These are phyloP conservation scores for Hemicrepidius hirtus DNA, from an alignment of 2,888 invertebrate species.

Conservation along the genomic window DNA sequence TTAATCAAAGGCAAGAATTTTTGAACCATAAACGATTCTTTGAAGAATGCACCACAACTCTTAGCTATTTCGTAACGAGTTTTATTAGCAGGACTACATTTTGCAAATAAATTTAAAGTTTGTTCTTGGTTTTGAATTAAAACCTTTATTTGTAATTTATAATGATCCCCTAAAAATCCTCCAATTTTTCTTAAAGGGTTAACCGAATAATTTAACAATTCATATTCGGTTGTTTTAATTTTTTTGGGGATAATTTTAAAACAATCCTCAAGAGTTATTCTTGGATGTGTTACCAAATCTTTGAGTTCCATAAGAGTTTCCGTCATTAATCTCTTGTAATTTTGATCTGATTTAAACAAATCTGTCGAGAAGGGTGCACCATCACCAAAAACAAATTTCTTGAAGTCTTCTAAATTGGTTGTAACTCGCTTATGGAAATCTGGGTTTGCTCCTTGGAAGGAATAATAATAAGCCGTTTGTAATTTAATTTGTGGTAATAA, in stretches of 20 bases:
- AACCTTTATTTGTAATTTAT: slow-evolving; percentile 56
- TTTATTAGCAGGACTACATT: slow-evolving; percentile 56
- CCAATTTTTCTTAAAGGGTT: slow-evolving; percentile 53
- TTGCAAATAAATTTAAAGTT: slow-evolving; percentile 59
- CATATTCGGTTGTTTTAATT: slow-evolving; percentile 54
- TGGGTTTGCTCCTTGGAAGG: slow-evolving; percentile 33
- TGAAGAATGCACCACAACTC: slow-evolving; percentile 46
- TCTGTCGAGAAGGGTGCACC: slow-evolving; percentile 17
- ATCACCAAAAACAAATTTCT: slow-evolving; percentile 38
- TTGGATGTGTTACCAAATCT: slow-evolving; percentile 37
- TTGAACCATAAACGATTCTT: slow-evolving; percentile 31
- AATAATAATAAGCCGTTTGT: slow-evolving; percentile 48
- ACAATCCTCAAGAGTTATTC: slow-evolving; percentile 59
- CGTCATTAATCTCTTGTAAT: slow-evolving; percentile 37
- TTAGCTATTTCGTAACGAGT: slow-evolving; percentile 53
- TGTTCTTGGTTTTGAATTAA: slow-evolving; percentile 38
- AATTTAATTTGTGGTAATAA: slow-evolving; percentile 54
- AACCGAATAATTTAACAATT: slow-evolving; percentile 52
- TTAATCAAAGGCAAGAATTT: slow-evolving; percentile 24
- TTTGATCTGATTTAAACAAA: slow-evolving; percentile 37
- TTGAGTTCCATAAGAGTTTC: slow-evolving; percentile 41
- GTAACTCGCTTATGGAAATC: slow-evolving; percentile 37
- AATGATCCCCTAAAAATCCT: slow-evolving; percentile 64
- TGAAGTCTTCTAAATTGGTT: slow-evolving; percentile 29
- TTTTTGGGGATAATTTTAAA: slow-evolving; percentile 57